A percentile compares a stretch with the other conserved stretches of the same genome.
Evolutionary conservation across 2,888 invertebrate genomes (phyloP).

Genomic region (Rhagonycha fulva): DNA sequence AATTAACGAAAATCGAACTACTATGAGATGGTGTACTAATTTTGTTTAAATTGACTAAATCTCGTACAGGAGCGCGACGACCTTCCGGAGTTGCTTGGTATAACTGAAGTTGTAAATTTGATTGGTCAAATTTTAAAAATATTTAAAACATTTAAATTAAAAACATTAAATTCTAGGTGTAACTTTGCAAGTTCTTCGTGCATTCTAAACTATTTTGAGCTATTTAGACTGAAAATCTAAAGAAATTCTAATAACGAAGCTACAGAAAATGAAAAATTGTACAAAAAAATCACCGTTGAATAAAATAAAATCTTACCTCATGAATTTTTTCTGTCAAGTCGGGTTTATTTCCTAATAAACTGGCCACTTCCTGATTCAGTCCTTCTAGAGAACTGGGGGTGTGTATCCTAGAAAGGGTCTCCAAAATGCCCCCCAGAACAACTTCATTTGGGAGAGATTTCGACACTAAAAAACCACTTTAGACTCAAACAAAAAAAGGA

Average conservation of each 20-base stretch:
- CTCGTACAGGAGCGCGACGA: constrained; percentile 71
- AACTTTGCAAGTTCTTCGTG: no score
- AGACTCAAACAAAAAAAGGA: neutral
- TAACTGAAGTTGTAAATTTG: constrained; percentile 37
- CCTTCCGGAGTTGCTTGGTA: constrained; percentile 80
- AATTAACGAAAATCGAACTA: neutral
- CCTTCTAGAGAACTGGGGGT: constrained; percentile 86
- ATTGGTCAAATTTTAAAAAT: neutral
- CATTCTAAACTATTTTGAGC: no score
- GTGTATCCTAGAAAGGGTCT: constrained; percentile 65
- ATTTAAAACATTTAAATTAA: no score
- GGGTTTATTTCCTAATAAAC: constrained; percentile 54
- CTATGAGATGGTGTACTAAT: neutral
- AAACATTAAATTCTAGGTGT: no score
- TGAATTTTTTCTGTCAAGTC: neutral
- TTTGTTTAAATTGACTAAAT: constrained; percentile 18
- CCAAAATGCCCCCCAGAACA: constrained; percentile 56
- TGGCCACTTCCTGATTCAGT: constrained; percentile 84
- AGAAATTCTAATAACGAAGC: no score
- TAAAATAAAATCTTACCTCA: neutral
- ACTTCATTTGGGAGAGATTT: constrained; percentile 53
- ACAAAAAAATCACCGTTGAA: no score
- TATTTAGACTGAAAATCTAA: no score
- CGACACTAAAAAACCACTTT: constrained; percentile 38
- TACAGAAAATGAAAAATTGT: no score